phyloP scores from a whole-genome alignment of 2,888 invertebrate genomes.

The Nemurella pictetii region DNA sequence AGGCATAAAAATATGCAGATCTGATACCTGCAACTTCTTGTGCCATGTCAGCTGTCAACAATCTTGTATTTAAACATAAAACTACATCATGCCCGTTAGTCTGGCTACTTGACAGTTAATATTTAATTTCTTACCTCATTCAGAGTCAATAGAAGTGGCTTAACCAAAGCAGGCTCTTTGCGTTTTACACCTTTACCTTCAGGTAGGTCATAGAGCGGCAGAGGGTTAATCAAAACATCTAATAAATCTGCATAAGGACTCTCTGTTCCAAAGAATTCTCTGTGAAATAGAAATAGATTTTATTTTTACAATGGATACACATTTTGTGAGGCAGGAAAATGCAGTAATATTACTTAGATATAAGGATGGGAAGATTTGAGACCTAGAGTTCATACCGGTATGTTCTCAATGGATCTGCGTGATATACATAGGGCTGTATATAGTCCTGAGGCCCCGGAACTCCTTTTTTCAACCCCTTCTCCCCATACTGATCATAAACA shows the following conservation, averaged over 20 bases:
- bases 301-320: no score
- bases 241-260: conserved; percentile 81
- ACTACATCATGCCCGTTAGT: background rate
- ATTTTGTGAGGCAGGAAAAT: no score
- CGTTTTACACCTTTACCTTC: conserved; percentile 59
- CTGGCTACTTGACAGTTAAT: background rate
- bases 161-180: conserved; percentile 59
- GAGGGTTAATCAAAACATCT: conserved; percentile 66
- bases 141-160: conserved; percentile 61
- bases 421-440: conserved; percentile 76
- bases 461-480: conserved; percentile 81
- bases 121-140: conserved; percentile 56
- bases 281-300: conserved; percentile 38
- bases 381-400: conserved; percentile 58
- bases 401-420: conserved; percentile 75
- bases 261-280: conserved; percentile 78
- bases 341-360: conserved; percentile 11
- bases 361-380: background rate
- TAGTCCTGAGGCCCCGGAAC: conserved; percentile 69
- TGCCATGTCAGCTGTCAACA: no score
- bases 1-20: background rate
- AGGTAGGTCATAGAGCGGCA: conserved; percentile 63
- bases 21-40: background rate
- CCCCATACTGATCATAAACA: conserved; percentile 88
- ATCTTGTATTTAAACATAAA: background rate